phyloP scores from a whole-genome alignment of 2,113 vertebrate species.

The Engraulis encrasicolus region DNA sequence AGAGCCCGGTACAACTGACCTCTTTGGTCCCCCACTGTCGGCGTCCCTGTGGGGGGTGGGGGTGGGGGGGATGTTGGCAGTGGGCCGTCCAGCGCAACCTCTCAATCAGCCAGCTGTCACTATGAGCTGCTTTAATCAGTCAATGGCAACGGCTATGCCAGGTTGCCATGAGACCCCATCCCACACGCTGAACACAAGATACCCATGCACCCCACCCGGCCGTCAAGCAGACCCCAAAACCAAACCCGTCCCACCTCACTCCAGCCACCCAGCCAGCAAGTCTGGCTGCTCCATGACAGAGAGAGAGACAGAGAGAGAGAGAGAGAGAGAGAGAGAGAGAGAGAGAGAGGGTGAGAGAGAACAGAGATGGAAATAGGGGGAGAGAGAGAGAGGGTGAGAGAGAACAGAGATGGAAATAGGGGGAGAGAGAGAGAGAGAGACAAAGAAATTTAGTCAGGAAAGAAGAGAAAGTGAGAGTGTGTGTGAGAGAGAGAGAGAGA shows the following conservation, averaged over 20 bases:
- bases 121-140: conserved; percentile 6
- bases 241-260: too few relatives aligned
- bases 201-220: not conserved
- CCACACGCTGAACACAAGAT: conserved; percentile 5
- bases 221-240: too few relatives aligned
- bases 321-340: not conserved
- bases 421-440: not conserved
- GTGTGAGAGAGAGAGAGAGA: not conserved
- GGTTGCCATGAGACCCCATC: conserved; percentile 10
- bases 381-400: not conserved
- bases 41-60: too few relatives aligned
- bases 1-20: too few relatives aligned
- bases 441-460: too few relatives aligned
- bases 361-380: not conserved
- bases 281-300: not conserved
- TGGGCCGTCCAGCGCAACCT: not conserved
- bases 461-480: not conserved
- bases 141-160: not conserved
- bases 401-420: not conserved
- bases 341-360: not conserved
- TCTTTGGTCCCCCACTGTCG: too few relatives aligned
- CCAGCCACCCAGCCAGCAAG: not conserved
- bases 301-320: not conserved
- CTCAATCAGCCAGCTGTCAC: conserved; percentile 6
- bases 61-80: too few relatives aligned